Evolutionary conservation across 2,113 vertebrate genomes (phyloP).

Genomic region (Sceloporus undulatus): DNA sequence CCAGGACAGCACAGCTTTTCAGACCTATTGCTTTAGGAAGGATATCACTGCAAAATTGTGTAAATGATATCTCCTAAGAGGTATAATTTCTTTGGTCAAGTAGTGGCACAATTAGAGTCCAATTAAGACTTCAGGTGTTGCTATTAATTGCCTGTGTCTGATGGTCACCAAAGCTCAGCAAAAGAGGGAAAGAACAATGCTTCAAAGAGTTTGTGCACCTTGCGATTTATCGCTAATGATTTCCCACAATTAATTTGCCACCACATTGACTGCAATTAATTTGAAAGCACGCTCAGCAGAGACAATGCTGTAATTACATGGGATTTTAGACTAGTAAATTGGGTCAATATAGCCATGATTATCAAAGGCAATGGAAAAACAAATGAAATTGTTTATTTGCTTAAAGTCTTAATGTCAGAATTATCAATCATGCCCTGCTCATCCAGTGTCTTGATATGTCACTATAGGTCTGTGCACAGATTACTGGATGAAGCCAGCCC

Average conservation of each 20-base stretch:
- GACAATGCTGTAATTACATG: slow-evolving; percentile 43
- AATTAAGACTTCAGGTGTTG: slow-evolving; percentile 70
- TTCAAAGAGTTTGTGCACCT: slow-evolving; percentile 36
- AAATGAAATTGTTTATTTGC: slow-evolving; percentile 41
- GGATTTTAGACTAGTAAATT: slow-evolving; percentile 59
- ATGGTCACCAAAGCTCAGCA: slow-evolving; percentile 41
- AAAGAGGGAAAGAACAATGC: slow-evolving; percentile 38
- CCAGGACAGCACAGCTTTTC: slow-evolving; percentile 69
- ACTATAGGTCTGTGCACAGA: no score
- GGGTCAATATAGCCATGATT: slow-evolving; percentile 49
- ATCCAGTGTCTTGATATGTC: not conserved
- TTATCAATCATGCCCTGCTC: not conserved
- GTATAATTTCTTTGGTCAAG: slow-evolving; percentile 74
- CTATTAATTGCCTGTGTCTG: slow-evolving; percentile 13
- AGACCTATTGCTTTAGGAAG: slow-evolving; percentile 79
- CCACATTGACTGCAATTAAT: slow-evolving; percentile 60
- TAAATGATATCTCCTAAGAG: slow-evolving; percentile 68
- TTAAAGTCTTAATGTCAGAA: slow-evolving; percentile 30
- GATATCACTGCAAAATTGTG: slow-evolving; percentile 71
- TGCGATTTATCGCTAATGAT: slow-evolving; percentile 38
- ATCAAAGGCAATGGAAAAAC: slow-evolving; percentile 54
- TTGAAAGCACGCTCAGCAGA: slow-evolving; percentile 55
- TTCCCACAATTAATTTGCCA: slow-evolving; percentile 66
- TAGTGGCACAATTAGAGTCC: slow-evolving; percentile 62
- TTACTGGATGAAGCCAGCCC: not conserved